Percentiles rank a stretch among this genome's conserved stretches.
Evolutionary conservation across 2,113 vertebrate genomes (phyloP).

Genomic region (Fregetta grallaria): DNA sequence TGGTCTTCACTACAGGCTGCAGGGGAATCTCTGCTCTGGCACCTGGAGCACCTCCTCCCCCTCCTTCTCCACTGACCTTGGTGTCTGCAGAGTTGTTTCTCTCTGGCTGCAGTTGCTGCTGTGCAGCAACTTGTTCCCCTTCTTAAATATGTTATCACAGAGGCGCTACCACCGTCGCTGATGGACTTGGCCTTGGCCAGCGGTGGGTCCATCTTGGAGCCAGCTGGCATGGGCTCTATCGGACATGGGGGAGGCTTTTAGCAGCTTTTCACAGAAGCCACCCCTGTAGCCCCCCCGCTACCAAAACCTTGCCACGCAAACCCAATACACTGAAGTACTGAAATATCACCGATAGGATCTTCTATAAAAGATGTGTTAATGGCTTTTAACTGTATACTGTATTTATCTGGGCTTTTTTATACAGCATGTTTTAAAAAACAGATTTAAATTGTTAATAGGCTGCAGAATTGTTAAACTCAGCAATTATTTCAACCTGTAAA

Average conservation of each 20-base stretch:
- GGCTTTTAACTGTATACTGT: slow-evolving; percentile 24
- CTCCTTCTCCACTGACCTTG: not conserved
- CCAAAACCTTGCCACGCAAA: not conserved
- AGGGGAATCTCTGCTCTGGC: not conserved
- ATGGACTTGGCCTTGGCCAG: not conserved
- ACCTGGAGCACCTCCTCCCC: not conserved
- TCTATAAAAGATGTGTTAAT: not conserved
- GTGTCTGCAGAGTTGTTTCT: not conserved
- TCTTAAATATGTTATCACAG: not conserved
- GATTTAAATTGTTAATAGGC: slow-evolving; percentile 54
- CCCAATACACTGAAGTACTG: not conserved
- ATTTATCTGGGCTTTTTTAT: not conserved
- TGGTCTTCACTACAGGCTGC: not conserved
- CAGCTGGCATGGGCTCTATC: not conserved
- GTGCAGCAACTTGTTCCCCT: not conserved
- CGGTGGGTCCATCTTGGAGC: not conserved
- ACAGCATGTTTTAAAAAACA: not conserved
- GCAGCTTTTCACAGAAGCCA: not conserved
- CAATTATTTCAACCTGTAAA: slow-evolving; percentile 59
- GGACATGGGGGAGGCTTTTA: not conserved
- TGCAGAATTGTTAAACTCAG: slow-evolving; percentile 34
- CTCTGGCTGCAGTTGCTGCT: not conserved
- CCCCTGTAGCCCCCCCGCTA: not conserved
- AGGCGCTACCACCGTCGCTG: not conserved
- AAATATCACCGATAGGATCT: not conserved